Evolutionary conservation across 2,888 invertebrate species (phyloP), one percentile per base, ranked within the genome.

Genomic region (Odontomyia ornata): DNA sequence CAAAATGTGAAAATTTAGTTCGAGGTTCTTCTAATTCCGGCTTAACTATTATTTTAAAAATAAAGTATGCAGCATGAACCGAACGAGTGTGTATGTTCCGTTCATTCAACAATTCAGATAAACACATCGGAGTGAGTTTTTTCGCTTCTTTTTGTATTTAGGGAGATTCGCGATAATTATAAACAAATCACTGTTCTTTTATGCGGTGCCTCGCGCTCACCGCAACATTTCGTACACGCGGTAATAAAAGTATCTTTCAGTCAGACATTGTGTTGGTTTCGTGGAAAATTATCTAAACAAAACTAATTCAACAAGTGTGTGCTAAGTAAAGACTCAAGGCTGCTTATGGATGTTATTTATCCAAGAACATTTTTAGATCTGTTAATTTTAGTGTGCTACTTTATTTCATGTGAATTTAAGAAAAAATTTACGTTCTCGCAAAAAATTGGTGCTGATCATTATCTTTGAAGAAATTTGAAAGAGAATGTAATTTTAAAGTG

Each of bases 271-370:
- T 4, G 23, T n/a, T 69, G 30, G 56, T 15, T 72, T 36, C 5
- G 27, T 69, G 28, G 23, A 46, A 69, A 15, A 47, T 23, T 56
- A 56, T 28, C 27, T 15, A 60, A 72, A 56, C 28, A 72, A 72
- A 56, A 72, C 56, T 56, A 21, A 72, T 72, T 56, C 72, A 72
- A 72, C 72, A 72, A 56, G 72, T 72, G 72, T 72, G 28, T 28
- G 21, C 69, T 69, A 69, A 69, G 69, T 69, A 47, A 69, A 69
- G 69, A 69, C 18, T 47, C 69, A 69, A 69, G 69, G 69, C 69
- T 69, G 46, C 43, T 69, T 69, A 43, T 47, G 69, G 69, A 69
- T 46, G 69, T 25, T 69, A 69, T 69, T 69, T 69, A 21, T 25
- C 25, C 25, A 60, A 47, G 27, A 69, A 30, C 46, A 47, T 47